Conservation (phyloP, 2,888 invertebrate species). For the Cistogaster globosa region DNA sequence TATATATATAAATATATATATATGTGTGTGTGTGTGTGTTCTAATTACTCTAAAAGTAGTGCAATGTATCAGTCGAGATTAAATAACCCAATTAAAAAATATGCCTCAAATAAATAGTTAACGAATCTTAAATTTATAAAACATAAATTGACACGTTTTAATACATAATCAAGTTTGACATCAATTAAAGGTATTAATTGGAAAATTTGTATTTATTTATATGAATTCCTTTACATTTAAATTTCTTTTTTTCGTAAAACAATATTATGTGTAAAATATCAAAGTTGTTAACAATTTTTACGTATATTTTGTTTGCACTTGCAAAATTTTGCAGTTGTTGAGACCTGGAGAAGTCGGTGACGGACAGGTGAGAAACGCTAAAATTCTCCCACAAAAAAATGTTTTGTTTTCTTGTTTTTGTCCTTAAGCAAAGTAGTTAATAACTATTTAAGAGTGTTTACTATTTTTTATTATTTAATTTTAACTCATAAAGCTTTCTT, state of each 20-base stretch:
- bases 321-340: conserved; percentile 84
- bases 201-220: conserved; percentile 24
- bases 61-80: background rate
- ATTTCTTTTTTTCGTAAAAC: conserved; percentile 2
- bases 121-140: background rate
- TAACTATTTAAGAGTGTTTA: conserved; percentile 11
- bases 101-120: background rate
- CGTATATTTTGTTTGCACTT: conserved; percentile 63
- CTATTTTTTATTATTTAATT: background rate
- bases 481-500: background rate
- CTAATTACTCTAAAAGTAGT: background rate
- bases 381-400: conserved; percentile 77
- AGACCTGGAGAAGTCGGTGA: conserved; percentile 90
- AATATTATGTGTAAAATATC: conserved; percentile 72
- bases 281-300: conserved; percentile 46
- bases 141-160: too few species aligned
- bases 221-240: conserved; percentile 32
- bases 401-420: conserved; percentile 14
- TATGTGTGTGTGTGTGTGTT: background rate
- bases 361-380: conserved; percentile 85
- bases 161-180: background rate
- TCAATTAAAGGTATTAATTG: conserved; percentile 1
- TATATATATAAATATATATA: background rate
- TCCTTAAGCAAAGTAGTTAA: conserved; percentile 32
- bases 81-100: background rate